Evolutionary conservation across 2,888 invertebrate species (phyloP), one percentile per base, ranked within the genome.

Genomic region (Athrips mouffetella): DNA sequence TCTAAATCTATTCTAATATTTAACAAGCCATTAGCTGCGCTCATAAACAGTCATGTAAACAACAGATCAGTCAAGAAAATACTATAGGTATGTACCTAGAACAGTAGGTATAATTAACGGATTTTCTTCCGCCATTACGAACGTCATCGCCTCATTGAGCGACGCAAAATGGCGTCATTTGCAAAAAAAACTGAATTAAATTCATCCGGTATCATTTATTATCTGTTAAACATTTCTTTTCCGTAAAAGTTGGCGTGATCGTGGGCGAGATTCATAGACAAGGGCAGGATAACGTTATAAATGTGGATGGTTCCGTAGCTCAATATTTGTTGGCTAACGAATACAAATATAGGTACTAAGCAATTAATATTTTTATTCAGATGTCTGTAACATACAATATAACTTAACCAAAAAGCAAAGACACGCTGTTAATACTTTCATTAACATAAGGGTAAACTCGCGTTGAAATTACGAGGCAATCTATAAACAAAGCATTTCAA

Each of bases 131-230:
- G 21, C 44, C 31, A 31, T 44, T 21, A 31, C 13, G 31, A 21
- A 49, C 52, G 56, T 54, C 55, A 54, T 47, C 30, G 25, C 41
- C 46, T 45, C 49, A 52, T 54, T 51, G 18, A 54, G 10, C 25
- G n/a, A 30, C 35, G 23, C 11, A 45, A 30, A 45, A 50, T 49
- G 48, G 40, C 56, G 52, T 54, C 56, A 50, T 40, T 45, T 8
- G 29, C 18, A 4, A 48, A 20, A 40, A 18, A 37, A 45, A 40
- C 21, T 30, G 35, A 44, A 35, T 48, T 37, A 27, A 44, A 25
- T 40, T 49, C 29, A 39, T 31, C 45, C 49, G 29, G 27, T 15
- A 31, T 45, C 35, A 39, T 45, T 41, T 45, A 46, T 27, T 41
- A 42, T 21, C 13, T 21, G 41, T 21, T 15, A 45, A 23, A 6